Evolutionary conservation across 2,797 vertebrate species (phyloP).

Genomic region (Sebastes diaconus): DNA sequence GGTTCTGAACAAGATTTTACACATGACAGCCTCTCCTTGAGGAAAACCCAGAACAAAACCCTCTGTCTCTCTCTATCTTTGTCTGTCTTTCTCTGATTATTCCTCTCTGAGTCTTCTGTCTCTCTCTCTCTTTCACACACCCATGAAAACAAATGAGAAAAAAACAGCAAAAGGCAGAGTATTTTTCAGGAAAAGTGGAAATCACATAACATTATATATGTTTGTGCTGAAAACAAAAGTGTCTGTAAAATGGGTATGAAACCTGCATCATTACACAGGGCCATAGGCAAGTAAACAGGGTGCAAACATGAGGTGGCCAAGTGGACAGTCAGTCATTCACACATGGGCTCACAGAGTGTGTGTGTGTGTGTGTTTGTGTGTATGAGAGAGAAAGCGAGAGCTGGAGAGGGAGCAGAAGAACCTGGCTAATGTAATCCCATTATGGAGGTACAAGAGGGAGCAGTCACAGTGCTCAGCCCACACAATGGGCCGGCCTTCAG

Average conservation of each 20-base stretch:
- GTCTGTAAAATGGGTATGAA: conserved; percentile 37
- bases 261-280: conserved; percentile 59
- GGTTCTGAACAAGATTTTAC: conserved; percentile 73
- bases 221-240: conserved; percentile 34
- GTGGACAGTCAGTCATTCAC: conserved; percentile 64
- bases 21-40: conserved; percentile 71
- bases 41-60: conserved; percentile 70
- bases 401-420: conserved; percentile 75
- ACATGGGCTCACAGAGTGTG: conserved; percentile 25
- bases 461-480: conserved; percentile 84
- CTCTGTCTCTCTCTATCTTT: conserved; percentile 55
- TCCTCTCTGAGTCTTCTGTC: not conserved
- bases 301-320: conserved; percentile 47
- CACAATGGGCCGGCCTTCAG: conserved; percentile 81
- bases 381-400: conserved; percentile 6
- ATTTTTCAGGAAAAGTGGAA: conserved; percentile 9
- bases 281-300: conserved; percentile 53
- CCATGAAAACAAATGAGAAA: conserved; percentile 19
- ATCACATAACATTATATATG: conserved; percentile 3
- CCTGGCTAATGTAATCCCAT: conserved; percentile 86
- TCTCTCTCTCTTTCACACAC: not conserved
- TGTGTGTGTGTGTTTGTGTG: not conserved
- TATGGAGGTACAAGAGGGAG: conserved; percentile 83
- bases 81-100: conserved; percentile 41
- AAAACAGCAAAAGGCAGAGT: not conserved